phyloP scores from a whole-genome alignment of 2,113 vertebrate genomes.

The Antechinus stuartii region DNA sequence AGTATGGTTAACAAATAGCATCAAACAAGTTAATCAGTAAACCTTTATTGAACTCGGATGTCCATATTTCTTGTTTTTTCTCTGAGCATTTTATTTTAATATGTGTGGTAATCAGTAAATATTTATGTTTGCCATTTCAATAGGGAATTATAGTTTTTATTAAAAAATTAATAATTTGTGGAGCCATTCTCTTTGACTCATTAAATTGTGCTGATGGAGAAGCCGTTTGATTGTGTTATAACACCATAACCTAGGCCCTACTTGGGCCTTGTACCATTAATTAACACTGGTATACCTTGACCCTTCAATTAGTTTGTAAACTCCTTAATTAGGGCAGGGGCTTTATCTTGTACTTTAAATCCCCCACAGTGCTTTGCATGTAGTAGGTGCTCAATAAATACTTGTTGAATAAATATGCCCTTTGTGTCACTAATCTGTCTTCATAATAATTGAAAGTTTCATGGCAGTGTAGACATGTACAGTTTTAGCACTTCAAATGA shows the following conservation, averaged over 20 bases:
- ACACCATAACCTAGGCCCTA: not conserved
- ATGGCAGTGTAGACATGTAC: conserved; percentile 11
- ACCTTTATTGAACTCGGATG: not conserved
- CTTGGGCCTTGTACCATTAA: not conserved
- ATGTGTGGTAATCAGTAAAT: conserved; percentile 9
- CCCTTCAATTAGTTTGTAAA: not conserved
- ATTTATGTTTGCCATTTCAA: not conserved
- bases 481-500: conserved; percentile 54
- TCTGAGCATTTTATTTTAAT: conserved; percentile 2
- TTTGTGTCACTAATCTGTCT: not conserved
- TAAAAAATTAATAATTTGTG: not conserved
- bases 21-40: not conserved
- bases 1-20: not conserved
- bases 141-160: not conserved
- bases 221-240: not conserved
- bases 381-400: not conserved
- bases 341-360: conserved; percentile 10
- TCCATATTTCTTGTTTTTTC: conserved; percentile 44
- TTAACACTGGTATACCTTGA: not conserved
- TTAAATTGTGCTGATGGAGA: conserved; percentile 4
- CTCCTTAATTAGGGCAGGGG: conserved; percentile 13
- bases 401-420: not conserved
- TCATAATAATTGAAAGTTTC: conserved; percentile 40
- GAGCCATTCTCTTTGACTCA: conserved; percentile 22
- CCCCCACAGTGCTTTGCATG: conserved; percentile 11